phyloP scores from a whole-genome alignment of 64 coral and sea anemone species.

The Actinia tenebrosa region DNA sequence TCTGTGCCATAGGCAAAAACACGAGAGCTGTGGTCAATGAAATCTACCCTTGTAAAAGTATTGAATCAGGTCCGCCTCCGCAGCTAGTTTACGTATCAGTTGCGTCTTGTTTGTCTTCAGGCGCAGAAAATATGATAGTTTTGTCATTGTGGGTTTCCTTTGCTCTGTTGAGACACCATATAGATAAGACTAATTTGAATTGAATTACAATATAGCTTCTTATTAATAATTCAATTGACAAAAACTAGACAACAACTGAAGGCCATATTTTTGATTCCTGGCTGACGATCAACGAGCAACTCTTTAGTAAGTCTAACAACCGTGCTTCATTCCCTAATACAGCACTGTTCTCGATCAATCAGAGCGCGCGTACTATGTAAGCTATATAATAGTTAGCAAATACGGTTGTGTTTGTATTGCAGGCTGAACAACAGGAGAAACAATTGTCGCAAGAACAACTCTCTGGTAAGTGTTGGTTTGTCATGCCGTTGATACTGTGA shows the following conservation, averaged over 20 bases:
- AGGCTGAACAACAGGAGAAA: neutral
- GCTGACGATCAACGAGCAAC: too few species aligned
- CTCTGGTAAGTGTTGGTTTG: neutral
- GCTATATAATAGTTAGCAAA: too few species aligned
- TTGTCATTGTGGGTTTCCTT: neutral
- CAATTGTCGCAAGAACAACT: conserved; percentile 13
- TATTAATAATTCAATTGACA: too few species aligned
- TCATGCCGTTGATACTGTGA: too few species aligned
- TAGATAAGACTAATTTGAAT: neutral
- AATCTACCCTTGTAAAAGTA: neutral
- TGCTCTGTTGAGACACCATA: neutral
- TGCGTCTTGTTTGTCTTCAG: neutral
- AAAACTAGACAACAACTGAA: too few species aligned
- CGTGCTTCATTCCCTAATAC: too few species aligned
- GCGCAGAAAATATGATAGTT: neutral
- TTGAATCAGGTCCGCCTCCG: neutral
- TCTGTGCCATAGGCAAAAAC: neutral
- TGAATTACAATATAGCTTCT: too few species aligned
- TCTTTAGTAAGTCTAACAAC: too few species aligned
- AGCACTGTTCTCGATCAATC: too few species aligned
- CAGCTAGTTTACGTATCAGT: neutral
- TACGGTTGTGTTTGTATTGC: neutral
- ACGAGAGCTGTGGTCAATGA: neutral
- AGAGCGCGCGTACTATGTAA: too few species aligned
- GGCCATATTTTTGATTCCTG: too few species aligned